A percentile compares a stretch with the other conserved stretches of the same genome.
These are phyloP conservation scores for Hecatera dysodea DNA, from an alignment of 2,888 invertebrate species.

Conservation along the genomic window DNA sequence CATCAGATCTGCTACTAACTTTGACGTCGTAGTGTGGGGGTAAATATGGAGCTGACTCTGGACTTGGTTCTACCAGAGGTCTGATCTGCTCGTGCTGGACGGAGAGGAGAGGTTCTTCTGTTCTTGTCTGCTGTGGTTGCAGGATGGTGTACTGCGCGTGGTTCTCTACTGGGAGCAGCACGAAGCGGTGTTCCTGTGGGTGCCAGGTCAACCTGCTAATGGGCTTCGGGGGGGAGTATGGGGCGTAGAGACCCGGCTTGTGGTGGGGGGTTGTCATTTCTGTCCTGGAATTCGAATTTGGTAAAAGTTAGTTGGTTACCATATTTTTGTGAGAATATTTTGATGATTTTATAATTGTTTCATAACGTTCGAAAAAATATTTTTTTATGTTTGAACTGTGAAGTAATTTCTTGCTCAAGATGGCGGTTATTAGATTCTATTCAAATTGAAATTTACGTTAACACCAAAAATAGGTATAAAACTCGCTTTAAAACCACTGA, in stretches of 20 bases:
- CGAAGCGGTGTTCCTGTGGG: conserved; percentile 75
- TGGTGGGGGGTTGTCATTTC: conserved; percentile 85
- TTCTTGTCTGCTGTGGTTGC: conserved; percentile 77
- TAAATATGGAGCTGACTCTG: conserved; percentile 74
- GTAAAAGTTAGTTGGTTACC: neutral
- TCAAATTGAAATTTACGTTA: neutral
- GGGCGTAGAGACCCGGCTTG: conserved; percentile 90
- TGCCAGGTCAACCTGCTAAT: conserved; percentile 73
- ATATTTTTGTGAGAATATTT: neutral
- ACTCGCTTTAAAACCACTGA: neutral
- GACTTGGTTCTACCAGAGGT: conserved; percentile 83
- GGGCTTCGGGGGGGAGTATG: conserved; percentile 85
- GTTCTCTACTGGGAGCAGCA: conserved; percentile 82
- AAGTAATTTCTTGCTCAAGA: no score
- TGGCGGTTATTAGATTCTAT: no score
- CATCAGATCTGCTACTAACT: conserved; percentile 79
- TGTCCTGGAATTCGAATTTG: conserved; percentile 73
- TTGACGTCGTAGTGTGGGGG: conserved; percentile 81
- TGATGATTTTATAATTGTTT: no score
- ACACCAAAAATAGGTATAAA: neutral
- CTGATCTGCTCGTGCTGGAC: conserved; percentile 81
- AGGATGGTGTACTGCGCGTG: conserved; percentile 83
- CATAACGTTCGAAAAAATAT: no score
- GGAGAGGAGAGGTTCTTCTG: conserved; percentile 80
- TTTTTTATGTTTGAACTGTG: no score